Percentiles rank a stretch among this genome's conserved stretches.
Evolutionary conservation across 1,140 invertebrate genomes (phyloP).

Genomic region (Callitettix versicolor): DNA sequence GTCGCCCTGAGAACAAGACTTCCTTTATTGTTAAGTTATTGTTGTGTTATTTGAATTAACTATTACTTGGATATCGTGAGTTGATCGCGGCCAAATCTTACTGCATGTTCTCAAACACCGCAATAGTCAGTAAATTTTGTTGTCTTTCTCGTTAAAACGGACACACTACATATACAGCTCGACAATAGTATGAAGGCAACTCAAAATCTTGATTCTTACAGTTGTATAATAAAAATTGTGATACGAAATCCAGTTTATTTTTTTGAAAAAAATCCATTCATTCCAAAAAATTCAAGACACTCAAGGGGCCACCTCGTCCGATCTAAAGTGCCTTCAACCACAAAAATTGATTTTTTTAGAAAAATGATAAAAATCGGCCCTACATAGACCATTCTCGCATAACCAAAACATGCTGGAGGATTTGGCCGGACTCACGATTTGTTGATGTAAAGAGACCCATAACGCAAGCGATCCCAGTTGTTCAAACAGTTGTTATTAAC

Average conservation of each 20-base stretch:
- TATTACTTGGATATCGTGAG: conserved; percentile 14
- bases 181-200: conserved; percentile 31
- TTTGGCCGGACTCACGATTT: conserved; percentile 21
- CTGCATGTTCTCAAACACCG: conserved; percentile 22
- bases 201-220: conserved; percentile 26
- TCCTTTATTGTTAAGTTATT: conserved; percentile 14
- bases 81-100: conserved; percentile 11
- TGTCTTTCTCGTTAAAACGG: conserved; percentile 20
- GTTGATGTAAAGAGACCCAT: conserved; percentile 22
- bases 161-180: conserved; percentile 22
- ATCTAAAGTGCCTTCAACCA: conserved; percentile 31
- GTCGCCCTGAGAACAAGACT: conserved; percentile 11
- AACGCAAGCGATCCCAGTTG: conserved; percentile 23
- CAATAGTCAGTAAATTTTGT: conserved; percentile 20
- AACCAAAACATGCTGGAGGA: conserved; percentile 26
- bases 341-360: conserved; percentile 31
- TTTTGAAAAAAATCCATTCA: conserved; percentile 27
- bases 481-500: conserved; percentile 26
- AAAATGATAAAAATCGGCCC: conserved; percentile 27
- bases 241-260: conserved; percentile 24
- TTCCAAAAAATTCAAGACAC: conserved; percentile 21
- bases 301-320: conserved; percentile 28
- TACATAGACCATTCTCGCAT: conserved; percentile 29
- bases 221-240: conserved; percentile 22
- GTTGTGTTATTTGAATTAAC: conserved; percentile 7